Conservation (phyloP, 2,113 vertebrate species). For the Ochotona curzoniae region DNA sequence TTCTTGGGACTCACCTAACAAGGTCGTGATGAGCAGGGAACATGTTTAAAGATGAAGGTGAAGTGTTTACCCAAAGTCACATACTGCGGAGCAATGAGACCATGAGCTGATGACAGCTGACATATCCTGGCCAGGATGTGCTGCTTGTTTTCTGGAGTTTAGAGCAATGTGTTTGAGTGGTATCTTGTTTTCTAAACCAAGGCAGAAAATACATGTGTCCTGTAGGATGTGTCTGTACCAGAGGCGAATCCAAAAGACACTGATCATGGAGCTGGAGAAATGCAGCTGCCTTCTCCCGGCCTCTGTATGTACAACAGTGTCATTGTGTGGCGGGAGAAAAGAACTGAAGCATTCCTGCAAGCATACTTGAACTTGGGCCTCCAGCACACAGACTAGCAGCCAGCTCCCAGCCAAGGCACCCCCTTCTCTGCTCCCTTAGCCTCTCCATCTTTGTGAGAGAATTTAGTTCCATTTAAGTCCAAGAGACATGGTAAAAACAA, state of each 20-base stretch:
- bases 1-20: background rate
- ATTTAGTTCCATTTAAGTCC: slow-evolving; percentile 82
- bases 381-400: slow-evolving; percentile 63
- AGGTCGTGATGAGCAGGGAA: background rate
- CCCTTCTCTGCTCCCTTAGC: slow-evolving; percentile 18
- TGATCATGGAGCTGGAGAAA: slow-evolving; percentile 4
- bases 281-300: background rate
- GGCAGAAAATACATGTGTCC: background rate
- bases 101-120: background rate
- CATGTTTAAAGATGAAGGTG: background rate
- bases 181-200: background rate
- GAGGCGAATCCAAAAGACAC: slow-evolving; percentile 48
- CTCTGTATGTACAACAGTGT: slow-evolving; percentile 59
- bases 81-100: background rate
- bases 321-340: slow-evolving; percentile 47
- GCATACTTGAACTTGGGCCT: slow-evolving; percentile 73
- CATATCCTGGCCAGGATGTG: background rate
- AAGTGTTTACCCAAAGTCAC: background rate
- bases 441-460: slow-evolving; percentile 61
- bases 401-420: slow-evolving; percentile 52
- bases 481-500: slow-evolving; percentile 55
- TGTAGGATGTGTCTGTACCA: background rate
- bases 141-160: background rate
- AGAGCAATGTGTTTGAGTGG: too few relatives aligned
- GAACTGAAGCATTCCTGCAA: slow-evolving; percentile 42